Percentiles rank a stretch among this genome's conserved stretches.
These are phyloP conservation scores for Procambarus virginalis DNA, from an alignment of 1,140 invertebrate genomes.

Conservation along the genomic window DNA sequence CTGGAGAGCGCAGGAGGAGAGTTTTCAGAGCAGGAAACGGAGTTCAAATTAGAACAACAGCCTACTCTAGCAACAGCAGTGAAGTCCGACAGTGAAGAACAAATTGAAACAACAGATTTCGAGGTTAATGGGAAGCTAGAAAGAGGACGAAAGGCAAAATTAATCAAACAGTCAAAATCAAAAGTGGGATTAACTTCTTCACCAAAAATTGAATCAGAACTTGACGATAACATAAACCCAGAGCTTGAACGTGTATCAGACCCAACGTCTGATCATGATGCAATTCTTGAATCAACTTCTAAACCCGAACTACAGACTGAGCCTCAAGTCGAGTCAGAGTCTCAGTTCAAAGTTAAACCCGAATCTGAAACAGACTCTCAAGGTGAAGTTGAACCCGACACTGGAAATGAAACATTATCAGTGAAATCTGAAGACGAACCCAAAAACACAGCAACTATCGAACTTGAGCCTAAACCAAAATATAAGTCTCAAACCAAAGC, in stretches of 20 bases:
- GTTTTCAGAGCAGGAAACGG: not conserved
- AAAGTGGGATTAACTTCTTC: slow-evolving; percentile 15
- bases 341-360: slow-evolving; percentile 74
- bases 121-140: not conserved
- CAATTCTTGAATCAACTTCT: slow-evolving; percentile 63
- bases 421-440: slow-evolving; percentile 73
- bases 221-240: slow-evolving; percentile 68
- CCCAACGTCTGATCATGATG: slow-evolving; percentile 69
- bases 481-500: slow-evolving; percentile 39
- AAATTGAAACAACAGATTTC: too few relatives aligned
- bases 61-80: not conserved
- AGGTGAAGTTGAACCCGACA: slow-evolving; percentile 71
- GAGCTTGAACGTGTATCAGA: slow-evolving; percentile 70
- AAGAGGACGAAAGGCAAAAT: slow-evolving; percentile 72
- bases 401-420: slow-evolving; percentile 73
- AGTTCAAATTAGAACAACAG: not conserved
- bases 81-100: not conserved
- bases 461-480: slow-evolving; percentile 70
- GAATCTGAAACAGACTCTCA: slow-evolving; percentile 74
- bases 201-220: not conserved
- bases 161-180: slow-evolving; percentile 71
- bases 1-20: not conserved
- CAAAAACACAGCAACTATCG: slow-evolving; percentile 70
- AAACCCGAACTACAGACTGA: slow-evolving; percentile 71
- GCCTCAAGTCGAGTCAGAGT: slow-evolving; percentile 73